Evolutionary conservation across 2,797 vertebrate genomes (phyloP).

Genomic region (Tarsius wallacei): DNA sequence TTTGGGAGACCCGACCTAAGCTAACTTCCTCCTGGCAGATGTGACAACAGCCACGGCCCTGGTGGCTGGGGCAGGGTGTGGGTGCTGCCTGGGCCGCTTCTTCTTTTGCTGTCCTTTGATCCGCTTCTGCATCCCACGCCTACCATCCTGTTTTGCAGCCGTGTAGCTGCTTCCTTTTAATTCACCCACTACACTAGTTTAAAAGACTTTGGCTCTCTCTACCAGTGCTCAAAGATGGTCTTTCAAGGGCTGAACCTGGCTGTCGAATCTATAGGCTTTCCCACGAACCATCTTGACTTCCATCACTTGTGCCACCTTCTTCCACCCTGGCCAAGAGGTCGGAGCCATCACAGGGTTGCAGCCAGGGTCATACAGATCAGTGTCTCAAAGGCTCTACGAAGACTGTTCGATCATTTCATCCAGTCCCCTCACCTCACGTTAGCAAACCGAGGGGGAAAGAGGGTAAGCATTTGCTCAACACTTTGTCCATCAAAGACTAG

Average conservation of each 20-base stretch:
- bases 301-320: not conserved
- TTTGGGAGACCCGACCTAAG: not conserved
- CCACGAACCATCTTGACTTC: not conserved
- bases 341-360: not conserved
- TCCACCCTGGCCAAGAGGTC: not conserved
- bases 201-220: not conserved
- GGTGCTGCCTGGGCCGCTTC: not conserved
- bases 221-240: not conserved
- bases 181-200: not conserved
- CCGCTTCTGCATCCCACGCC: not conserved
- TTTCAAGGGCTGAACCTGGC: not conserved
- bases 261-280: not conserved
- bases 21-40: not conserved
- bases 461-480: not conserved
- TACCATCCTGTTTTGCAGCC: not conserved
- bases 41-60: not conserved
- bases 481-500: not conserved
- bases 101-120: constrained; percentile 62
- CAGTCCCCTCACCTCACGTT: not conserved
- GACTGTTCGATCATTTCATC: not conserved
- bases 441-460: not conserved
- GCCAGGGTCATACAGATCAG: not conserved
- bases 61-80: not conserved
- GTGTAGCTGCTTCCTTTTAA: constrained; percentile 56
- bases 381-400: not conserved